Percentiles rank a stretch among this genome's conserved stretches.
Evolutionary conservation across 2,888 invertebrate genomes (phyloP).

Genomic region (Chrysomela aeneicollis): DNA sequence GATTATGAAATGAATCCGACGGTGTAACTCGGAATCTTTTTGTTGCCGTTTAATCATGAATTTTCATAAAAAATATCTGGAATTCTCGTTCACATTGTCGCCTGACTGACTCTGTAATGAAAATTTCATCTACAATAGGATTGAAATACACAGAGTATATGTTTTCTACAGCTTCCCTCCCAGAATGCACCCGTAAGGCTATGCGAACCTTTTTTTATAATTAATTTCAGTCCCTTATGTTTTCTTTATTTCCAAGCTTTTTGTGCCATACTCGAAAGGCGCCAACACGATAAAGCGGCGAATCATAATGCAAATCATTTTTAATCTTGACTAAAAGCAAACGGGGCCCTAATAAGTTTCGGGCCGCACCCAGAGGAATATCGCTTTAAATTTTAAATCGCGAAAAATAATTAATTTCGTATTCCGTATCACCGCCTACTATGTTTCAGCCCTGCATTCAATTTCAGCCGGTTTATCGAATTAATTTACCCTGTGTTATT

Average conservation of each 20-base stretch:
- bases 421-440: conserved; percentile 19
- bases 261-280: conserved; percentile 48
- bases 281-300: conserved; percentile 46
- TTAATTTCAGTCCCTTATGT: conserved; percentile 44
- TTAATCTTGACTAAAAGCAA: conserved; percentile 55
- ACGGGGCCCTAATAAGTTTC: conserved; percentile 51
- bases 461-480: background rate
- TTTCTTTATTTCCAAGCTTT: conserved; percentile 42
- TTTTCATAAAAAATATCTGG: background rate
- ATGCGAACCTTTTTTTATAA: background rate
- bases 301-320: conserved; percentile 56
- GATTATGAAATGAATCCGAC: no score
- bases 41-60: background rate
- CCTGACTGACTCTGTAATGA: background rate
- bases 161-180: background rate
- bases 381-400: conserved; percentile 42
- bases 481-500: background rate
- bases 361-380: conserved; percentile 44
- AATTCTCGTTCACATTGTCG: background rate
- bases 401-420: conserved; percentile 45
- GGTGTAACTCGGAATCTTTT: background rate
- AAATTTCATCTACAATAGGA: background rate
- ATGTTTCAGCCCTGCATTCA: background rate
- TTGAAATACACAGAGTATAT: background rate
- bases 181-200: background rate